Conservation (phyloP, 2,113 vertebrate species). For the Lichenostomus cassidix region DNA sequence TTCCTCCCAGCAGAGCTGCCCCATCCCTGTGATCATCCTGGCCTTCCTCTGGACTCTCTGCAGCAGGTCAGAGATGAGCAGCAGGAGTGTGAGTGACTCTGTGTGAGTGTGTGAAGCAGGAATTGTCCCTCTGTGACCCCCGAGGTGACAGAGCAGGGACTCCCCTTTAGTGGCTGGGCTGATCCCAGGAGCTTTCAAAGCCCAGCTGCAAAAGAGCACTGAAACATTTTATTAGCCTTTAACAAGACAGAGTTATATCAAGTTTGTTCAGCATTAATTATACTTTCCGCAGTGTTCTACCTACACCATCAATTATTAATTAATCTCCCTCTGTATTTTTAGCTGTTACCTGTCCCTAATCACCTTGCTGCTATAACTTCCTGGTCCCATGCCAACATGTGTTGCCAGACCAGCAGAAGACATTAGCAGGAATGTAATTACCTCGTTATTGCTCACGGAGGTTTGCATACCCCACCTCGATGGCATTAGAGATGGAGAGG, state of each 20-base stretch:
- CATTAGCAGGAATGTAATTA: conserved; percentile 62
- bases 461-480: conserved; percentile 26
- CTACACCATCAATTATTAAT: conserved; percentile 69
- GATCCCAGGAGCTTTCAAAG: background rate
- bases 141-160: background rate
- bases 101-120: background rate
- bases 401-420: conserved; percentile 49
- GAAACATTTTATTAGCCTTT: conserved; percentile 47
- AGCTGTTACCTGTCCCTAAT: conserved; percentile 65
- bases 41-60: background rate
- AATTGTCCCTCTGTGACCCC: rapidly evolving
- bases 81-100: rapidly evolving
- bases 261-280: conserved; percentile 44
- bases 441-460: conserved; percentile 60
- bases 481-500: conserved; percentile 14
- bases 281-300: conserved; percentile 40
- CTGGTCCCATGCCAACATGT: conserved; percentile 31
- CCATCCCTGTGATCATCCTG: background rate
- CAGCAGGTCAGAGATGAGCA: rapidly evolving
- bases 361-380: conserved; percentile 50
- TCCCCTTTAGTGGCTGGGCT: background rate
- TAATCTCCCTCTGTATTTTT: conserved; percentile 48
- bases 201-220: background rate
- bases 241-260: conserved; percentile 27
- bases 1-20: background rate